Base-by-base conservation (phyloP, 2,888 invertebrate species). In the Hydriomena furcata region DNA sequence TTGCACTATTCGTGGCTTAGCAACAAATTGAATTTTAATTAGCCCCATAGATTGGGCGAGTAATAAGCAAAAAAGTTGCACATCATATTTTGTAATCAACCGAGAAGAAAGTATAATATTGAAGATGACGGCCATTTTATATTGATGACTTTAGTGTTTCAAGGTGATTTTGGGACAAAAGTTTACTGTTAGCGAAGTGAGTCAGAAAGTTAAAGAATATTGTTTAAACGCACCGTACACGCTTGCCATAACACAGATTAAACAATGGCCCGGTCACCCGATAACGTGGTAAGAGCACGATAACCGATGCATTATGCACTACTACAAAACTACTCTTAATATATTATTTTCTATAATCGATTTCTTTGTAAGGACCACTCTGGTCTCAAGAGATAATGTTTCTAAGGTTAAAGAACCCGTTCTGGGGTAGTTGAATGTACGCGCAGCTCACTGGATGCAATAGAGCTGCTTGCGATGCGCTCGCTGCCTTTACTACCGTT, bases 251-350 rank as follows among this genome's bases (percentile, higher is more conserved):
- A 51, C 65, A 66, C 64, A 66, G 61, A 60, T 66, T 59, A 64
- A 72, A 73, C 71, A 75, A 78, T 75, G 75, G 71, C 68, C 75
- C 70, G 84, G 84, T 86, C 85, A 81, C 72, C 69, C 73, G 88
- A 88, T 87, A 88, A 84, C 67, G 70, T 65, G 66, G 53, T 68
- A 71, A 68, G 66, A 66, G 53, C 44, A 55, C 76, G 84, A 85
- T 87, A 87, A 83, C 73, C 56, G 71, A 51, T 83, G 83, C 84
- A 84, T 77, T 75, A 72, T 68, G 70, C 67, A 68, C 77, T 73
- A 34, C 49, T 30, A 51, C 41, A 51, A 21, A 45, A 45, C 75
- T 70, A 71, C 73, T 59, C 51, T 53, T 60, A 69, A 73, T 73
- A 78, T 67, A 41, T 54, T 67, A 41, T 54, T 60, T 66, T 61